phyloP scores from a whole-genome alignment of 2,888 invertebrate genomes.

The Marronus borbonicus region DNA sequence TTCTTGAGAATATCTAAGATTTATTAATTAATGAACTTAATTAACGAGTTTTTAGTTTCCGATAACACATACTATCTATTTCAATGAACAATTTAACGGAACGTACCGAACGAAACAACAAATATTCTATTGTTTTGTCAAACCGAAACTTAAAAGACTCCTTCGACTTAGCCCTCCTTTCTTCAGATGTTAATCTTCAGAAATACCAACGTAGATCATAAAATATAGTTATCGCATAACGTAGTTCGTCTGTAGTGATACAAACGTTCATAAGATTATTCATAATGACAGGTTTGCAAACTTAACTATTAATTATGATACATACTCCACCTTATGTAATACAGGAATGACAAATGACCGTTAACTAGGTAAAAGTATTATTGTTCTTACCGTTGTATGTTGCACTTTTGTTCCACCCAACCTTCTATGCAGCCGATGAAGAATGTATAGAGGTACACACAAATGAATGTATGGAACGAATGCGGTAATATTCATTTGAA shows the following conservation, averaged over 20 bases:
- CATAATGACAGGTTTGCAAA: slow-evolving; percentile 46
- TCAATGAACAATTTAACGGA: no score
- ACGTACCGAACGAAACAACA: no score
- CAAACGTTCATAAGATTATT: slow-evolving; percentile 21
- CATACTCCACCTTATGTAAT: slow-evolving; percentile 56
- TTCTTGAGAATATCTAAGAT: no score
- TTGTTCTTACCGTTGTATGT: slow-evolving; percentile 50
- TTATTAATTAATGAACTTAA: no score
- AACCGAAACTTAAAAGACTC: no score
- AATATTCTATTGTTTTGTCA: no score
- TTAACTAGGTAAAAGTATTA: slow-evolving; percentile 58
- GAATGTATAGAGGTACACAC: slow-evolving; percentile 25
- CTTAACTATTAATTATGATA: slow-evolving; percentile 56
- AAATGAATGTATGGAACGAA: slow-evolving; percentile 37
- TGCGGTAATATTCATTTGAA: slow-evolving; percentile 45
- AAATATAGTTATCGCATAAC: neutral
- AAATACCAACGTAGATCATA: neutral
- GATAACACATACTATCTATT: no score
- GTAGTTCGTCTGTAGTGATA: neutral
- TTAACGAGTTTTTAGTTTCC: no score
- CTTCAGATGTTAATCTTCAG: no score
- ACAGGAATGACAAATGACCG: slow-evolving; percentile 57
- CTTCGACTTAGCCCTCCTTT: no score
- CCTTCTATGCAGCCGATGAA: slow-evolving; percentile 23
- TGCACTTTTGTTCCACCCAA: slow-evolving; percentile 46